Base-by-base conservation (phyloP, 2,797 vertebrate species). In the Meriones psammophilus region DNA sequence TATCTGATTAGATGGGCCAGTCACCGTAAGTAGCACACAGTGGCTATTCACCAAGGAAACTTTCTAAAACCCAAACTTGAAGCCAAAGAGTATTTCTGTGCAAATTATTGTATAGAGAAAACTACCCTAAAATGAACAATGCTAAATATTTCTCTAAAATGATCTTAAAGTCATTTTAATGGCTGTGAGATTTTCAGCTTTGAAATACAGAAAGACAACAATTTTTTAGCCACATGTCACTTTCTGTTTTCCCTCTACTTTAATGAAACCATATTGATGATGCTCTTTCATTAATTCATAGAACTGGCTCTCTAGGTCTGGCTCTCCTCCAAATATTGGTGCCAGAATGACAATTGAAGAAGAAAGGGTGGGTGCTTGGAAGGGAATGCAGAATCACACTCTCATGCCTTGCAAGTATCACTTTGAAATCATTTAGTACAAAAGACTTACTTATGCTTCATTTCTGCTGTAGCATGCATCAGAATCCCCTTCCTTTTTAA, bases 171-270 rank as follows among this genome's bases (percentile, higher is more conserved):
- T 30, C 33, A 66, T 54, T 85, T 85, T 91, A n/a, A 6, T 60
- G 68, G 50, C 1, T 86, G 46, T 54, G 4, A 92, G 78, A 81
- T 78, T 88, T 56, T 95, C 46, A 92, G 62, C 84, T 60, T 74
- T 62, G 69, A 42, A 24, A 60, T 20, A 17, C 1, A 95, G 14
- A 28, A 46, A 39, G 22, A 84, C 8, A 73, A 91, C 13, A 89
- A 68, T 50, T 1, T 62, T 96, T 79, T 87, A 33, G 22, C 69
- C 54, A 76, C 33, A 2, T 13, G 26, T 42, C 1, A 7, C 2
- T 66, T 79, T 86, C 36, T 89, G 62, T 30, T 26, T 96, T 80
- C 28, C 36, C 15, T 87, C 74, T 46, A 30, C 1, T 36, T 36
- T 36, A 18, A 60, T 0, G 66, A 20, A 20, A 39, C 66, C 3